These are phyloP conservation scores for Moxostoma hubbsi DNA, from an alignment of 2,797 vertebrate genomes.

Conservation along the genomic window DNA sequence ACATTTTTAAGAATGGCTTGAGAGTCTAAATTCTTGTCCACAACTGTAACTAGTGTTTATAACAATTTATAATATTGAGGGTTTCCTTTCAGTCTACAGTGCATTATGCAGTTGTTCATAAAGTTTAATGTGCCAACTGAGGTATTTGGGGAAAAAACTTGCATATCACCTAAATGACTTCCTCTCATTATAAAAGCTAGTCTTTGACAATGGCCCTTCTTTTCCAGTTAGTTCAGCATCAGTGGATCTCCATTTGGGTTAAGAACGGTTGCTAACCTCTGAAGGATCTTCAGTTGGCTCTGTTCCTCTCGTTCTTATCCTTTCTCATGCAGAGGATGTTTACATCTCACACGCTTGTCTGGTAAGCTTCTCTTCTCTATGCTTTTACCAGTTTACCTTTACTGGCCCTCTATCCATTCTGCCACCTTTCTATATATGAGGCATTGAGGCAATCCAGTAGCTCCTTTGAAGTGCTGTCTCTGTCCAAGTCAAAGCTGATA, in stretches of 20 bases:
- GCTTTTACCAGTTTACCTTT: neutral
- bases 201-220: constrained; percentile 11
- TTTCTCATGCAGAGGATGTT: constrained; percentile 5
- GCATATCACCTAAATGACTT: constrained; percentile 16
- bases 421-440: neutral
- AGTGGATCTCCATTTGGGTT: constrained; percentile 20
- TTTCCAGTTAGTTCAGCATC: constrained; percentile 32
- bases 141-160: neutral
- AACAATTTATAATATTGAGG: neutral
- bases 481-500: constrained; percentile 31
- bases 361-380: neutral
- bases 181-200: neutral
- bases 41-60: no score
- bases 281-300: constrained; percentile 10
- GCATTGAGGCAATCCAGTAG: constrained; percentile 17
- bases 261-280: constrained; percentile 29
- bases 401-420: neutral
- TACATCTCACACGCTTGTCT: constrained; percentile 1
- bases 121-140: neutral
- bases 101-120: neutral
- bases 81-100: neutral
- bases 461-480: constrained; percentile 40
- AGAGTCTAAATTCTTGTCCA: no score
- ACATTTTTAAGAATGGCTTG: no score
- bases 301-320: neutral